Evolutionary conservation across 2,797 vertebrate species (phyloP).

Genomic region (Neosalanx taihuensis): DNA sequence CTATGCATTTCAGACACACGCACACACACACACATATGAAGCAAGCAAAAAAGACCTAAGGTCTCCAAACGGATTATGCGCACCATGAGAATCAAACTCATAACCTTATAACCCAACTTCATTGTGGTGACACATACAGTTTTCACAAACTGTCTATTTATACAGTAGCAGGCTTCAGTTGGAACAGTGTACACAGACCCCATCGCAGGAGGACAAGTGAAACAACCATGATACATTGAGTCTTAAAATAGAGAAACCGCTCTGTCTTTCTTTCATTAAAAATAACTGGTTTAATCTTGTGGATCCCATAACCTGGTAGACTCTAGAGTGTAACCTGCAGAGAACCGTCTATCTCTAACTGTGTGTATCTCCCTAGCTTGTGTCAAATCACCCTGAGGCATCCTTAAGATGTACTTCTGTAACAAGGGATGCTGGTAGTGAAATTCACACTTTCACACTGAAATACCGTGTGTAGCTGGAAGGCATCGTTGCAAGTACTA

Average conservation of each 20-base stretch:
- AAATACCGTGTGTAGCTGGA: background rate
- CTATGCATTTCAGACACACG: conserved; percentile 12
- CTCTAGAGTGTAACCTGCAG: background rate
- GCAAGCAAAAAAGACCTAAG: conserved; percentile 10
- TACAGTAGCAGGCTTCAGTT: background rate
- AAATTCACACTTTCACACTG: no score
- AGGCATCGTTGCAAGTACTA: background rate
- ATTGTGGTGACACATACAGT: conserved; percentile 35
- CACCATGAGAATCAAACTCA: conserved; percentile 35
- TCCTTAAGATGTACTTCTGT: conserved; percentile 15
- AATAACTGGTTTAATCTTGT: conserved; percentile 21
- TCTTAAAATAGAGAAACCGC: conserved; percentile 32
- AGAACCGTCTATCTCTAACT: background rate
- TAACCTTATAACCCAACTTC: conserved; percentile 29
- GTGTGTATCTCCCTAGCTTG: background rate
- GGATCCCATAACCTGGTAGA: conserved; percentile 4
- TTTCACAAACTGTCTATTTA: conserved; percentile 7
- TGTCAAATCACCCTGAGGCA: conserved; percentile 22
- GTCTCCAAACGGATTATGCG: conserved; percentile 28
- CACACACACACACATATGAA: background rate
- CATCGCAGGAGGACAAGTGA: conserved; percentile 17
- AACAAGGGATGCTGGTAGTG: background rate
- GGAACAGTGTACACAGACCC: conserved; percentile 14
- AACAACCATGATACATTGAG: conserved; percentile 11
- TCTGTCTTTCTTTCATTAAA: conserved; percentile 22